Conservation (phyloP, 2,888 invertebrate genomes). For the Philereme vetulata region DNA sequence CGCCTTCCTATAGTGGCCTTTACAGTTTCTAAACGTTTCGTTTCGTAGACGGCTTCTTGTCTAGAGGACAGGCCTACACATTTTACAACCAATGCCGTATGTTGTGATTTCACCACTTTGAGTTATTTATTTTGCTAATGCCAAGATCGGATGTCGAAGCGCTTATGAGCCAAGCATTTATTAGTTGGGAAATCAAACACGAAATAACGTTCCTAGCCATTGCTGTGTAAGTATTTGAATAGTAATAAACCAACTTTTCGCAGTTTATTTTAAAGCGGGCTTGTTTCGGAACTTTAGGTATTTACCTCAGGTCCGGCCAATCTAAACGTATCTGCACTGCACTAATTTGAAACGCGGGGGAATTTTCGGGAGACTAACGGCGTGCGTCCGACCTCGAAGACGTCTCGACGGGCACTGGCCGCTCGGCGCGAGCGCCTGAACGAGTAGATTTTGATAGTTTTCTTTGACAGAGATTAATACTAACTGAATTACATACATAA, state of each 20-base stretch:
- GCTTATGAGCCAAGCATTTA: conserved; percentile 12
- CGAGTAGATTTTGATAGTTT: too few species aligned
- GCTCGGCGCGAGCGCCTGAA: too few species aligned
- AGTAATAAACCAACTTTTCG: neutral
- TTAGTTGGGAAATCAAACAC: conserved; percentile 17
- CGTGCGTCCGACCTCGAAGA: too few species aligned
- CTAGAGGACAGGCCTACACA: neutral
- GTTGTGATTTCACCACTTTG: conserved; percentile 15
- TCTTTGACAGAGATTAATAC: too few species aligned
- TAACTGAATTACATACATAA: too few species aligned
- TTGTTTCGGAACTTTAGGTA: too few species aligned
- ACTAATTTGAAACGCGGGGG: too few species aligned
- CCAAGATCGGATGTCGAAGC: conserved; percentile 11
- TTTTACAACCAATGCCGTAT: conserved; percentile 6
- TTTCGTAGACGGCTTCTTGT: conserved; percentile 1
- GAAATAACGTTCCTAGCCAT: neutral
- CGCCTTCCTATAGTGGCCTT: too few species aligned
- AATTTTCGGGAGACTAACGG: too few species aligned
- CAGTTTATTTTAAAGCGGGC: neutral
- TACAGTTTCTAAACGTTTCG: neutral
- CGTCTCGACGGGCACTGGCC: too few species aligned
- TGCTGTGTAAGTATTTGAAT: neutral
- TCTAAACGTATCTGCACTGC: too few species aligned
- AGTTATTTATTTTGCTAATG: conserved; percentile 21
- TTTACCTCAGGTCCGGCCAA: too few species aligned